Conservation (phyloP, 2,888 invertebrate genomes). For the Protonemura montana region DNA sequence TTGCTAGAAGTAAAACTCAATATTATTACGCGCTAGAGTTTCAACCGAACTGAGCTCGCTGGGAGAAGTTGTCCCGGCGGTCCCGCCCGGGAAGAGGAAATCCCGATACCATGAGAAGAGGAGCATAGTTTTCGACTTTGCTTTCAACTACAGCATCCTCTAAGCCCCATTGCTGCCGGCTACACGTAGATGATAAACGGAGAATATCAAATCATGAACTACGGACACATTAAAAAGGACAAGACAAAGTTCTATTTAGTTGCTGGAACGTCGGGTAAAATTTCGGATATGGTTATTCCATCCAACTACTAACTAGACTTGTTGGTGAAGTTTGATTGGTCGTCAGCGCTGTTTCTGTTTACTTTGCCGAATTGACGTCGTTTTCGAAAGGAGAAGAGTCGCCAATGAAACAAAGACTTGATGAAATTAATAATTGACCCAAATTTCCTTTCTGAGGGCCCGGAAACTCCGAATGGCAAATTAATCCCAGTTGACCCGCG, state of each 20-base stretch:
- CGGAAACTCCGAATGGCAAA: background rate
- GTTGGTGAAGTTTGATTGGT: background rate
- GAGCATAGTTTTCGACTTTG: background rate
- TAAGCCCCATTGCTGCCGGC: background rate
- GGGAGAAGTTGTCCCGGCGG: background rate
- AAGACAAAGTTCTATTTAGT: background rate
- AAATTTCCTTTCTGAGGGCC: background rate
- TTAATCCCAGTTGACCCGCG: slow-evolving; percentile 22
- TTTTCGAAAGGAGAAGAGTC: background rate
- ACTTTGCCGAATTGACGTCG: background rate
- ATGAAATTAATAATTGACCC: background rate
- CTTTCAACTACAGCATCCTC: too few relatives aligned
- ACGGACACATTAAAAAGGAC: background rate
- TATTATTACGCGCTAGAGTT: slow-evolving; percentile 1
- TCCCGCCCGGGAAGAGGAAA: background rate
- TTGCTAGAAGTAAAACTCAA: slow-evolving; percentile 17
- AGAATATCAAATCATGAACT: background rate
- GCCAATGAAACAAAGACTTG: background rate
- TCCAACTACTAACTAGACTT: background rate
- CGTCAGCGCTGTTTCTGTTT: background rate
- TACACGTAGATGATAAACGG: background rate
- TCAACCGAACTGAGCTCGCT: background rate
- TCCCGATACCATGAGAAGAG: background rate
- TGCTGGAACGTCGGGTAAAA: background rate
- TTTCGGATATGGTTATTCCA: background rate